Evolutionary conservation across 1,140 invertebrate species (phyloP).

Genomic region (Rhizoglyphus robini): DNA sequence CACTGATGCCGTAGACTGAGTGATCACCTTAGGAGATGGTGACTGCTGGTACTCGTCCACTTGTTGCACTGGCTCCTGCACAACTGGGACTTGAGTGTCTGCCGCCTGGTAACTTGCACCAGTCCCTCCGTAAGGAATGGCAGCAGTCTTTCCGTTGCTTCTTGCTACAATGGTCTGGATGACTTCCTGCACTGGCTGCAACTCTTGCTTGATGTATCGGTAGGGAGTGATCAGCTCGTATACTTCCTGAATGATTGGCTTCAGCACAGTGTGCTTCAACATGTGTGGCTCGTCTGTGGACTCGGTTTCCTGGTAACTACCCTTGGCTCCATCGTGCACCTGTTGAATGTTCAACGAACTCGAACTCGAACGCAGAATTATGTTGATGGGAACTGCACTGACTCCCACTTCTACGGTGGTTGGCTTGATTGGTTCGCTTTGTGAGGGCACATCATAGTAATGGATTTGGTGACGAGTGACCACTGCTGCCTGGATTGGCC

Average conservation of each 20-base stretch:
- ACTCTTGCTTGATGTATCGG: constrained; percentile 4
- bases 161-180: too few species aligned
- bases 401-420: constrained; percentile 6
- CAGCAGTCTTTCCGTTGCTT: not conserved
- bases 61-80: too few species aligned
- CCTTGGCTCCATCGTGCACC: not conserved
- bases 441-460: not conserved
- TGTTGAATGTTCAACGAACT: constrained; percentile 7
- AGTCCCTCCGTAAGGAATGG: not conserved
- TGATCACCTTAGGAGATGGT: too few species aligned
- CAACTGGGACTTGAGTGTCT: too few species aligned
- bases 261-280: not conserved
- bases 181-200: not conserved
- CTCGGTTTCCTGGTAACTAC: not conserved
- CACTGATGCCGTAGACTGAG: too few species aligned
- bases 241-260: constrained; percentile 13
- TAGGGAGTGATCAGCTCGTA: constrained; percentile 2
- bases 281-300: not conserved
- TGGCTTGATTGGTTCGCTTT: not conserved
- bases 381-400: not conserved
- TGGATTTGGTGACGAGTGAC: not conserved
- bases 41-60: too few species aligned
- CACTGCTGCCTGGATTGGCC: not conserved
- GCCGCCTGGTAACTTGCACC: too few species aligned
- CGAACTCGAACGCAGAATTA: not conserved